phyloP scores from a whole-genome alignment of 2,797 vertebrate species.

The Karalla daura region DNA sequence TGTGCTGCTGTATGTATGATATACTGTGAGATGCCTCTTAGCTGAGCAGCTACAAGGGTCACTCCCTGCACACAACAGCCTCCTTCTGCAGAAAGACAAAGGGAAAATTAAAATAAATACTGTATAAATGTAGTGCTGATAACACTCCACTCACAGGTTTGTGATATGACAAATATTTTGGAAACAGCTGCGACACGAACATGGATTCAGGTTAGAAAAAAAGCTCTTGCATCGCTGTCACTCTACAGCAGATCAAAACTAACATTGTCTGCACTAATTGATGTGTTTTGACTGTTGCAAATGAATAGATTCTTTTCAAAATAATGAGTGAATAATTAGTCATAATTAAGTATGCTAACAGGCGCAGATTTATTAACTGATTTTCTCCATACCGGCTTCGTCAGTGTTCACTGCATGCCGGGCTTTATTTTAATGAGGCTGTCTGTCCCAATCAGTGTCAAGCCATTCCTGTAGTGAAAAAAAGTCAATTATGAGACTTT shows the following conservation, averaged over 20 bases:
- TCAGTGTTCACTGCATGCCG: conserved; percentile 72
- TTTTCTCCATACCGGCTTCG: conserved; percentile 71
- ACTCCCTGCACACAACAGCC: not conserved
- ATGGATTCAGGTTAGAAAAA: conserved; percentile 3
- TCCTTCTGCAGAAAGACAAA: too few species aligned
- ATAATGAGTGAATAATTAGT: conserved; percentile 77
- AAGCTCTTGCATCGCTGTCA: conserved; percentile 30
- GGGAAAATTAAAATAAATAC: conserved; percentile 20
- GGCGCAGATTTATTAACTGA: conserved; percentile 74
- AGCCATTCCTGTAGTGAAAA: conserved; percentile 60
- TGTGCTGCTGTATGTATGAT: conserved; percentile 28
- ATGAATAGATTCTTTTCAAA: conserved; percentile 76
- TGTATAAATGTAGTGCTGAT: conserved; percentile 3
- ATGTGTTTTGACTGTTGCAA: conserved; percentile 70
- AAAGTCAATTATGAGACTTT: conserved; percentile 72
- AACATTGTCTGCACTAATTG: conserved; percentile 61
- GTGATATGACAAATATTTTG: not conserved
- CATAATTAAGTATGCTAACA: conserved; percentile 78
- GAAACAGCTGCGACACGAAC: conserved; percentile 1
- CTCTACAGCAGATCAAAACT: conserved; percentile 36
- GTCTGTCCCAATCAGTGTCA: conserved; percentile 80
- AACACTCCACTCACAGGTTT: conserved; percentile 21
- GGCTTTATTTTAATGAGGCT: conserved; percentile 78
- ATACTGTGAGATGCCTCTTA: conserved; percentile 30
- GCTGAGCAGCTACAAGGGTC: conserved; percentile 7